Conservation (phyloP, 1,140 invertebrate species). For the Diploscapter pachys region DNA sequence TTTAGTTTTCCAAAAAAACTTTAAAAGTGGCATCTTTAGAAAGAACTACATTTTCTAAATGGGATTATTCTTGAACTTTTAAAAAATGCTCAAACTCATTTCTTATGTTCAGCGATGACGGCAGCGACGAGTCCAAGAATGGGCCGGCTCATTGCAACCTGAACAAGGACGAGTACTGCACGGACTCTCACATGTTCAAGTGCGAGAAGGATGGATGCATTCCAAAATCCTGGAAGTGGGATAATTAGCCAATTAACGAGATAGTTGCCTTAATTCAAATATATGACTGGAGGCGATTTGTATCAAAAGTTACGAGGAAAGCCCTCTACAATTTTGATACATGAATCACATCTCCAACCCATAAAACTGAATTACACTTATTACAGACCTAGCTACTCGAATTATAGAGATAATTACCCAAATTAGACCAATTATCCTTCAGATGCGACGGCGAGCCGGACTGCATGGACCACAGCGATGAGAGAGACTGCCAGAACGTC, state of each 20-base stretch:
- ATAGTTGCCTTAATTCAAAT: too few species aligned
- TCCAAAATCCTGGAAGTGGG: constrained; percentile 18
- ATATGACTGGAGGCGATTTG: too few species aligned
- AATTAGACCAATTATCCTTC: constrained; percentile 60
- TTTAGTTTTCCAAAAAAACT: too few species aligned
- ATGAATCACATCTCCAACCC: background rate
- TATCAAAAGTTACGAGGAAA: too few species aligned
- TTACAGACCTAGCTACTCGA: background rate
- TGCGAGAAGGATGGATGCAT: constrained; percentile 30
- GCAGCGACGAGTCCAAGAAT: constrained; percentile 60
- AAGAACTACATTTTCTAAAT: too few species aligned
- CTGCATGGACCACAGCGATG: constrained; percentile 59
- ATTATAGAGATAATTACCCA: constrained; percentile 2
- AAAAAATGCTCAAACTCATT: too few species aligned
- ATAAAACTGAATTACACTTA: background rate
- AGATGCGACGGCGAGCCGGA: constrained; percentile 46
- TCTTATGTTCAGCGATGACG: too few species aligned
- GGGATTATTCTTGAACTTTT: too few species aligned
- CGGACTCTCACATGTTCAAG: constrained; percentile 16
- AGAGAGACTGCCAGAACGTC: constrained; percentile 41
- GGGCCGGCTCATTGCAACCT: constrained; percentile 58
- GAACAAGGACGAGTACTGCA: background rate
- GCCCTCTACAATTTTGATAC: background rate
- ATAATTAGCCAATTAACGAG: too few species aligned
- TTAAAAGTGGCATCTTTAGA: too few species aligned